These are phyloP conservation scores for Chalcosyrphus nemorum DNA, from an alignment of 2,888 invertebrate species.

Conservation along the genomic window DNA sequence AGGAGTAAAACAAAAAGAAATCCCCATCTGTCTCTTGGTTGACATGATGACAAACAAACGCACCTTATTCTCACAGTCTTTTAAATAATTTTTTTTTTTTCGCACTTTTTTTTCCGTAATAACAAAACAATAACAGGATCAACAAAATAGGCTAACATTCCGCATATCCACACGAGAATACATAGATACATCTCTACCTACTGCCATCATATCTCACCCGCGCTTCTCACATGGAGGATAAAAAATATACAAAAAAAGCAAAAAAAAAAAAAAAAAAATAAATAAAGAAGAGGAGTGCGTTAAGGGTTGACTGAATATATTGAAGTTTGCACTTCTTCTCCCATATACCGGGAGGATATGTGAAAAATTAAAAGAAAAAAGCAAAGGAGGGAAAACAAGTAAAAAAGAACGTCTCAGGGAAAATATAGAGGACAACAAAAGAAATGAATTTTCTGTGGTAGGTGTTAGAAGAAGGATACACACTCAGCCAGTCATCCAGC, in stretches of 20 bases:
- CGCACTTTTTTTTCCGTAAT: not conserved
- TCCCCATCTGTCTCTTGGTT: not conserved
- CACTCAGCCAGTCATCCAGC: slow-evolving; percentile 18
- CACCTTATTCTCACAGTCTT: not conserved
- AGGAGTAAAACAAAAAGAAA: too few relatives aligned
- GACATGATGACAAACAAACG: not conserved
- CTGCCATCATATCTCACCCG: slow-evolving; percentile 3
- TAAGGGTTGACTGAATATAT: slow-evolving; percentile 61
- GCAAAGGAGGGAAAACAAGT: not conserved
- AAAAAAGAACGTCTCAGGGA: not conserved
- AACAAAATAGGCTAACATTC: slow-evolving; percentile 2
- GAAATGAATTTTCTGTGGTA: slow-evolving; percentile 55
- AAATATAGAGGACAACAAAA: slow-evolving; percentile 64
- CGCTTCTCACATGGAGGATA: slow-evolving; percentile 1
- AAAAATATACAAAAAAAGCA: too few relatives aligned
- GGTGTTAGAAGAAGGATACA: slow-evolving; percentile 65
- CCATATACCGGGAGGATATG: slow-evolving; percentile 11
- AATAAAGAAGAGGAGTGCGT: slow-evolving; percentile 19
- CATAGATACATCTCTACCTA: not conserved
- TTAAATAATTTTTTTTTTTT: not conserved
- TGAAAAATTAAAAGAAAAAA: slow-evolving; percentile 43
- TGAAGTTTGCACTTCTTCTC: slow-evolving; percentile 51
- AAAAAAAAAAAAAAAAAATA: too few relatives aligned
- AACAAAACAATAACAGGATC: slow-evolving; percentile 13
- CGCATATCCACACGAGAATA: not conserved